Conservation (phyloP, 1,140 invertebrate species). For the Meloidogyne hapla region DNA sequence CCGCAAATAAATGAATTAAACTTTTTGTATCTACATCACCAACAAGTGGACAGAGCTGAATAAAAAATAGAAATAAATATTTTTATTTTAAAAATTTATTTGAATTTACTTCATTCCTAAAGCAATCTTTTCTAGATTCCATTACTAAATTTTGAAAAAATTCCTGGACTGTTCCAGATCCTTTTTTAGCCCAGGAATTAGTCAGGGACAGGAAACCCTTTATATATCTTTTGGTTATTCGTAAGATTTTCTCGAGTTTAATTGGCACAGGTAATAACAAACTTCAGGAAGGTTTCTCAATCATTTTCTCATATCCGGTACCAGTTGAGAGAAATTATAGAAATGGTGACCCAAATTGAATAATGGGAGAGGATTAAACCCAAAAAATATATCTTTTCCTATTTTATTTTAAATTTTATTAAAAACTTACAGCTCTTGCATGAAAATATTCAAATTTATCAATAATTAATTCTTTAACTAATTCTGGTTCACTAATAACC, state of each 20-base stretch:
- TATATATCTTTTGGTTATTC: no score
- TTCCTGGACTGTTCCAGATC: background rate
- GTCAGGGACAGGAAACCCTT: background rate
- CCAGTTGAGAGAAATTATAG: no score
- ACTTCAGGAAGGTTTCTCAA: no score
- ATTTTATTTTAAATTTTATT: background rate
- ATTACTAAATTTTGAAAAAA: background rate
- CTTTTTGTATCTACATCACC: constrained; percentile 39
- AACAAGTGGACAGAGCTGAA: constrained; percentile 36
- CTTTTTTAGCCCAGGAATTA: background rate
- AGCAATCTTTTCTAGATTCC: no score
- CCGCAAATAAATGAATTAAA: constrained; percentile 50
- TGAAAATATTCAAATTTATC: constrained; percentile 34
- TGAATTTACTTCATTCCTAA: background rate
- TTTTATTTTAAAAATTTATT: background rate
- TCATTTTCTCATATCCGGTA: no score
- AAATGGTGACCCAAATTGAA: no score
- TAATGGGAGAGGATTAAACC: constrained; percentile 9
- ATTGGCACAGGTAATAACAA: no score
- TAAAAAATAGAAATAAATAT: background rate
- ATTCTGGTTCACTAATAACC: constrained; percentile 24
- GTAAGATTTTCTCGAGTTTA: no score
- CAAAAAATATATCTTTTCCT: constrained; percentile 4
- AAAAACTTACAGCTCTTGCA: constrained; percentile 17
- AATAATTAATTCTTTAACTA: constrained; percentile 28